A percentile compares a stretch with the other conserved stretches of the same genome.
Conservation (phyloP, 2,113 vertebrate genomes). For the Ciconia boyciana region DNA sequence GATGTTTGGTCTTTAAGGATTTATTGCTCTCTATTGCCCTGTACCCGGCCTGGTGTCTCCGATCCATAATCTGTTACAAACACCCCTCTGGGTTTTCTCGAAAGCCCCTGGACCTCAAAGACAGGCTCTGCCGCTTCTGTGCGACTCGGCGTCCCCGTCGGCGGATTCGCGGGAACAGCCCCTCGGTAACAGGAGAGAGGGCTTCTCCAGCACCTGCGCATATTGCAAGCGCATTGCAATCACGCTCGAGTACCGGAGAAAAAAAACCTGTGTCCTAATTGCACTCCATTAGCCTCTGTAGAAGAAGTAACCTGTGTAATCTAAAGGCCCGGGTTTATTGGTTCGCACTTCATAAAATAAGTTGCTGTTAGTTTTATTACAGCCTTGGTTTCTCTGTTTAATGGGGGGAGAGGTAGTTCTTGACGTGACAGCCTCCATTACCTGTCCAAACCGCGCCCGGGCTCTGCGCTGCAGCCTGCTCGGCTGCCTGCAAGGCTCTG, state of each 20-base stretch:
- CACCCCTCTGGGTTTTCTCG: rapidly evolving
- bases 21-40: not conserved
- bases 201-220: not conserved
- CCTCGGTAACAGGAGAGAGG: rapidly evolving
- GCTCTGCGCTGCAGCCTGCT: not conserved
- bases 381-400: not conserved
- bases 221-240: not conserved
- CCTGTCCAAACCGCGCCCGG: not conserved
- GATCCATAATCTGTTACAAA: not conserved
- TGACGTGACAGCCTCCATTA: not conserved
- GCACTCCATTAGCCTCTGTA: not conserved
- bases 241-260: not conserved
- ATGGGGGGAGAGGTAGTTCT: conserved; percentile 16
- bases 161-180: rapidly evolving
- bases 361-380: conserved; percentile 58
- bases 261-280: not conserved
- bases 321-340: conserved; percentile 49
- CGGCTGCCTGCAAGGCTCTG: not conserved
- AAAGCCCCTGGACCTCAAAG: not conserved
- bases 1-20: not conserved
- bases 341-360: conserved; percentile 65
- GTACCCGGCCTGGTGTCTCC: not conserved
- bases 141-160: not conserved
- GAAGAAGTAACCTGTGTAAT: not conserved
- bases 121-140: not conserved